Base-by-base conservation (phyloP, 2,113 vertebrate species). In the Myotis davidii region DNA sequence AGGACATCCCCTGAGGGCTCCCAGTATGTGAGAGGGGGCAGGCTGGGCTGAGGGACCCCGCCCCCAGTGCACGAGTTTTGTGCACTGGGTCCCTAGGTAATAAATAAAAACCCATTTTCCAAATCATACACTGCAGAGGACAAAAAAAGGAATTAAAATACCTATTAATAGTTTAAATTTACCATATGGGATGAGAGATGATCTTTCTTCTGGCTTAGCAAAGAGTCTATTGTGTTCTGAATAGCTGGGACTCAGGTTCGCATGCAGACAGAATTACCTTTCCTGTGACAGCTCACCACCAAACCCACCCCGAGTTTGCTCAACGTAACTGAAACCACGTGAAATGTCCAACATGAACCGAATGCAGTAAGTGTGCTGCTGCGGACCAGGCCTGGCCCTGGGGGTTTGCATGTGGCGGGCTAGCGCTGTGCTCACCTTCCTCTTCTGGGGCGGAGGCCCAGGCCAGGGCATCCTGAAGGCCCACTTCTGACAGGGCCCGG, bases 121-220 rank as follows among this genome's bases (percentile, higher is more conserved):
- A 45, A 85, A 29, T 13, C 5, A 32, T 50, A 67, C 21, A 56
- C 37, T 45, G 9, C 69, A 17, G 13, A 54, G 45, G 32, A 79
- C 50, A 50, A 48, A 88, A 59, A 73, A 72, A 73, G 21, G n/a
- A 34, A 25, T 45, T 81, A 59, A 94, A 74, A 88, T 92, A 13
- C 17, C 59, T 79, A 34, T n/a, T 89, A 69, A 25, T 76, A 42
- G 29, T 42, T 79, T 23, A 5, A 69, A 0, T 61, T 82, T 34
- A 48, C 17, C 65, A 23, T 8, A 7, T 64, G 32, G 29, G 50
- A 14, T 23, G 27, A 29, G 45, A 67, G 25, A 61, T 25, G n/a
- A 18, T 16, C 34, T 81, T 64, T 54, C 29, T 86, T 91, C 14
- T 37, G n/a, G 42, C 45, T 97, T 90, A 69, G 67, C 48, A 85